Evolutionary conservation across 2,888 invertebrate species (phyloP).

Genomic region (Monoplex corrugatus): DNA sequence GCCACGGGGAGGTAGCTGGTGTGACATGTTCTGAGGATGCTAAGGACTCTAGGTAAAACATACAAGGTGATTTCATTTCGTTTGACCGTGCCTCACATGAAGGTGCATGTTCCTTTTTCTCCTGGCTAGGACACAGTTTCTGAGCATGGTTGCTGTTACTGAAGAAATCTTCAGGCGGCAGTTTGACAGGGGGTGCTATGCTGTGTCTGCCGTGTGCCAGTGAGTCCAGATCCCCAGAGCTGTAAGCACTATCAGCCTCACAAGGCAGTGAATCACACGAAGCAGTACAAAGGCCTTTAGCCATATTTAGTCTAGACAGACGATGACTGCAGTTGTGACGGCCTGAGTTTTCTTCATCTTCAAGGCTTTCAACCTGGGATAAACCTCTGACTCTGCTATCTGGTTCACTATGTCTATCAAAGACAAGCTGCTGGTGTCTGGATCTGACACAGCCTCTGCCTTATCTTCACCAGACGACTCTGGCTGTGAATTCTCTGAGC

Average conservation of each 20-base stretch:
- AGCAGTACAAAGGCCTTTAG: too few species aligned
- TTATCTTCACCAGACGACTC: neutral
- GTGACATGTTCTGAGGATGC: neutral
- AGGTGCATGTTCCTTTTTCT: too few species aligned
- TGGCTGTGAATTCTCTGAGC: neutral
- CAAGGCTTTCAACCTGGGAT: too few species aligned
- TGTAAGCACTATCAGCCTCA: too few species aligned
- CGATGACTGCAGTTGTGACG: too few species aligned
- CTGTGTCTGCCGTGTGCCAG: too few species aligned
- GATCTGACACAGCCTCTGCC: neutral
- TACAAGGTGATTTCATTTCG: neutral
- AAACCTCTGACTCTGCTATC: too few species aligned
- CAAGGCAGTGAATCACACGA: too few species aligned
- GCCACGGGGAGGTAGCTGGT: neutral
- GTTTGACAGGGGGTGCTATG: too few species aligned
- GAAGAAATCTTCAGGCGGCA: neutral
- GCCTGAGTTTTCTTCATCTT: too few species aligned
- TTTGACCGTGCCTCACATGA: neutral
- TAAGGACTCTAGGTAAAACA: conserved; percentile 8
- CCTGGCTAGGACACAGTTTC: too few species aligned
- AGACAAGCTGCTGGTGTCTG: neutral
- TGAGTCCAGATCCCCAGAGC: neutral
- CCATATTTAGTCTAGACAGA: too few species aligned
- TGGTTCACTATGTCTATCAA: neutral
- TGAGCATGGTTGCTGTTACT: neutral